Conservation (phyloP, 2,797 vertebrate species). For the Cyprinodon diabolis region DNA sequence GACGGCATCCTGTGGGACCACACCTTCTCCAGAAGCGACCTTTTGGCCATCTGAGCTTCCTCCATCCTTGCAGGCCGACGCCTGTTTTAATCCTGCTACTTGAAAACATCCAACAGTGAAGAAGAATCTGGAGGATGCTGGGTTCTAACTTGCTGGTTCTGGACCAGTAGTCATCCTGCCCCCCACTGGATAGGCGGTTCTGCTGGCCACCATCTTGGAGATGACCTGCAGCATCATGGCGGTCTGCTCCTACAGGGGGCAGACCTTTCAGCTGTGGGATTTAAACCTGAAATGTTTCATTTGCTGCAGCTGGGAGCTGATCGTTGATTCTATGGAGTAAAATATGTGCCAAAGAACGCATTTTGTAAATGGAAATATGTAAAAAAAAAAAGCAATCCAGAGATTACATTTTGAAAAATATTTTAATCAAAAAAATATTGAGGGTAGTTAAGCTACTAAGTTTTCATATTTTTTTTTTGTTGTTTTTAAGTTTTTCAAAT, state of each 20-base stretch:
- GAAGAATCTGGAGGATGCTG: background rate
- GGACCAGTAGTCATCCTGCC: too few species aligned
- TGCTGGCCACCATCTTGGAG: conserved; percentile 56
- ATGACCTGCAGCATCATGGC: background rate
- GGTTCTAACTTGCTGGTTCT: background rate
- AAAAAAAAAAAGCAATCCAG: background rate
- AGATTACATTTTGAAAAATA: too few species aligned
- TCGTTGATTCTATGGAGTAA: background rate
- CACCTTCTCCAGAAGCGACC: conserved; percentile 70
- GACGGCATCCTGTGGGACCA: conserved; percentile 91
- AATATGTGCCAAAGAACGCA: too few species aligned
- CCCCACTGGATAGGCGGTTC: conserved; percentile 11
- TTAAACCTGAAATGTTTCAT: too few species aligned
- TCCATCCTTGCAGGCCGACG: background rate
- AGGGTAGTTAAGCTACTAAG: too few species aligned
- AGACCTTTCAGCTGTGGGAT: too few species aligned
- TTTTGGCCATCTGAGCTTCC: conserved; percentile 86
- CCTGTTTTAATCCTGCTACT: too few species aligned
- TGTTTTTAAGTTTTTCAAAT: too few species aligned
- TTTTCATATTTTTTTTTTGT: too few species aligned
- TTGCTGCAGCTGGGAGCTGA: background rate
- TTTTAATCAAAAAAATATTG: too few species aligned
- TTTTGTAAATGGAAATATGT: background rate
- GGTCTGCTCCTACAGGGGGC: background rate
- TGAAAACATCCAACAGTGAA: background rate